Conservation (phyloP, 2,113 vertebrate genomes). For the Dryoscopus gambensis region DNA sequence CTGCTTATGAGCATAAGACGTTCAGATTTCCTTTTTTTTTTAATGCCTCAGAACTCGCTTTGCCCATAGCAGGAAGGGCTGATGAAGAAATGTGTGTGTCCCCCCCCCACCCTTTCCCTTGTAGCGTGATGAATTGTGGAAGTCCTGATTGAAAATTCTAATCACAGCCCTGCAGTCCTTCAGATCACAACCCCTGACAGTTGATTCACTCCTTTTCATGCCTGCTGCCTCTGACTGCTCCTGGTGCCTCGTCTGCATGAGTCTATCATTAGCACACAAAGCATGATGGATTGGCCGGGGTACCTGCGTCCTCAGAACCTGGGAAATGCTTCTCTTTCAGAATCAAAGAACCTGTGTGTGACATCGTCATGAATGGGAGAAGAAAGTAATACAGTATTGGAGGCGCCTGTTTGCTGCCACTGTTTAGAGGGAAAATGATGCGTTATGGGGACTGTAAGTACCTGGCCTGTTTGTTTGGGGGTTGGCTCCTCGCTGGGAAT, state of each 20-base stretch:
- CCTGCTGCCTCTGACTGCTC: slow-evolving; percentile 65
- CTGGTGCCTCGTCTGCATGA: slow-evolving; percentile 68
- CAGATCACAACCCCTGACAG: slow-evolving; percentile 69
- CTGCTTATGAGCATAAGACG: not conserved
- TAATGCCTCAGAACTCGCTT: not conserved
- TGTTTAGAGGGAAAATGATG: slow-evolving; percentile 55
- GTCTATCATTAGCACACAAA: slow-evolving; percentile 78
- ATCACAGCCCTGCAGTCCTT: slow-evolving; percentile 73
- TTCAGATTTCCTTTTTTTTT: not conserved
- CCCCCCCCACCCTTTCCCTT: not conserved
- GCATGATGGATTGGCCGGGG: slow-evolving; percentile 74
- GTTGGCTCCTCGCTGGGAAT: not conserved
- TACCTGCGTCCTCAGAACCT: slow-evolving; percentile 66
- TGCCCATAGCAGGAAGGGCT: not conserved
- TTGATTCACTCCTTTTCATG: slow-evolving; percentile 77
- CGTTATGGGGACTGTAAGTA: slow-evolving; percentile 58
- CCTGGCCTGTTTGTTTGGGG: not conserved
- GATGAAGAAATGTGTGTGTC: not conserved
- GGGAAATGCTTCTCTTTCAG: slow-evolving; percentile 66
- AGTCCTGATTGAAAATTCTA: slow-evolving; percentile 78
- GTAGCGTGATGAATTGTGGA: slow-evolving; percentile 56
- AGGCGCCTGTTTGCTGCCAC: slow-evolving; percentile 59
- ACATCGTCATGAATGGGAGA: slow-evolving; percentile 67
- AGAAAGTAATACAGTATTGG: slow-evolving; percentile 52
- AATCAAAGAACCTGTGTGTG: slow-evolving; percentile 48